Base-by-base conservation (phyloP, 2,888 invertebrate species). In the Brachyptera risi region DNA sequence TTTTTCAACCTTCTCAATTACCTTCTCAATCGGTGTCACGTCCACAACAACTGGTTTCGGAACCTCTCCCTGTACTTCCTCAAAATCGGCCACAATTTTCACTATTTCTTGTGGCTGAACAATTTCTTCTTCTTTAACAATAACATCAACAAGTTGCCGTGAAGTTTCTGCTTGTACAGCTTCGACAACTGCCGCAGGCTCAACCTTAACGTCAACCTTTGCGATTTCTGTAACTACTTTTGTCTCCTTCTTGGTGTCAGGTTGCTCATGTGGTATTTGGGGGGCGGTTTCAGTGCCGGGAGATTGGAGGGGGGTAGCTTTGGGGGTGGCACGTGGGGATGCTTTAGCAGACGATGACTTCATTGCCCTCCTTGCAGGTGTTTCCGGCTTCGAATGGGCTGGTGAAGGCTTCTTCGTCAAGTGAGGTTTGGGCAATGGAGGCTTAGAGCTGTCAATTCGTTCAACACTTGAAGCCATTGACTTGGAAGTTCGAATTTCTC, bases 341-440 rank as follows among this genome's bases (percentile, higher is more conserved):
- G 74, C 72, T 62, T 65, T 65, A 24, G 63, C 63, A n/a, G 58
- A 58, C n/a, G n/a, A n/a, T n/a, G n/a, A n/a, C 50, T 63, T 65
- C 11, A 61, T 24, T 11, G 31, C 44, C 35, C 54, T 56, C 38
- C 62, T 57, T 13, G 56, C 38, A 15, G 65, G 59, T 11, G 61
- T 21, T 26, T 61, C 62, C 11, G 64, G 59, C 47, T 65, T 63
- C 37, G 59, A 37, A 9, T 24, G 31, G 11, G 60, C 56, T 71
- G 59, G 7, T 15, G 72, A 66, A 60, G 74, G 71, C 71, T 78
- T 78, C 73, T 77, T 77, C 71, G 76, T 72, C 66, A 73, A 73
- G 67, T 78, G 77, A 64, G 76, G 76, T 72, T 77, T 78, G 68
- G 84, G 84, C 73, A 83, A 73, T 68, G 85, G 85, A 68, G 84